Base-by-base conservation (phyloP, 2,888 invertebrate species). In the Dione juno region DNA sequence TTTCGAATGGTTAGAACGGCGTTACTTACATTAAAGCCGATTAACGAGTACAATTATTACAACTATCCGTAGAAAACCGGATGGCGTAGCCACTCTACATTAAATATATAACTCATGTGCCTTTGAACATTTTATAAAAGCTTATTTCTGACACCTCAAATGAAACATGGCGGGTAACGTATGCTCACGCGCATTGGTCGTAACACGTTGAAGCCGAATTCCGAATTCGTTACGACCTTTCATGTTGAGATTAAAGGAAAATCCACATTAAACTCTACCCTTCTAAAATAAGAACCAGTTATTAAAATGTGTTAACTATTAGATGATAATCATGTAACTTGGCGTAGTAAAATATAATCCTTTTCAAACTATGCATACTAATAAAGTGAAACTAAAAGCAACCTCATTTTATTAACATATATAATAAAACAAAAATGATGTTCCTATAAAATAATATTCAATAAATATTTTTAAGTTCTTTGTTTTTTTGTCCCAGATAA, bases 61-160 rank as follows among this genome's bases (percentile, higher is more conserved):
- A 9, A 19, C 7, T 19, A 41, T 59, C 28, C 52, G n/a, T 2
- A 11, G 6, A 53, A 19, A 37, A 35, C 21, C 10, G 43, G 54
- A 54, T 3, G 14, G 40, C 14, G 54, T 68, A 53, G 70, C 54
- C 66, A 67, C 54, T 59, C 73, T 70, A 66, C 67, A 58, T 28
- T 57, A 80, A 80, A 81, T 73, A 73, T 74, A 77, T 74, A 79
- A 76, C 81, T 76, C 84, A 88, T 86, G 85, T 84, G 84, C 86
- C 87, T 86, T 82, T 82, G 83, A 87, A 82, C 86, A 83, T 88
- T 88, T 85, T 88, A 85, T 87, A 88, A 87, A 84, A 84, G 87
- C 87, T 90, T 88, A 90, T 89, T 89, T 90, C 88, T 90, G 90
- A 92, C 92, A 92, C 91, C 89, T 90, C 82, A 75, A 79, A 88